phyloP scores from a whole-genome alignment of 1,140 invertebrate species.

The Drosophila ficusphila region DNA sequence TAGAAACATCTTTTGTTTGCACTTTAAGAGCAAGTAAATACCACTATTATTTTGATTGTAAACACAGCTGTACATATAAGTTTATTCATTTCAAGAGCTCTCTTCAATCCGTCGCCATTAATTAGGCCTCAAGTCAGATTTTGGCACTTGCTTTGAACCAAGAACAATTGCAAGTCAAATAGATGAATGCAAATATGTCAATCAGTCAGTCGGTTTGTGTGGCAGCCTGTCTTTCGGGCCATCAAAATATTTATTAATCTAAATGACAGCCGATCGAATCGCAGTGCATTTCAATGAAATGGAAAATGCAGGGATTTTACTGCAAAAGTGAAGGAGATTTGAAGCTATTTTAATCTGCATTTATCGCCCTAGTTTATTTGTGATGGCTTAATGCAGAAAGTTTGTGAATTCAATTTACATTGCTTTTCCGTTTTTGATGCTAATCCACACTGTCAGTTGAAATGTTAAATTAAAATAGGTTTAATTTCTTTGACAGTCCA shows the following conservation, averaged over 20 bases:
- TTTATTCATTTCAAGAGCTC: not conserved
- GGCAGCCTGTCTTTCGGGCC: not conserved
- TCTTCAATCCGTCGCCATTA: not conserved
- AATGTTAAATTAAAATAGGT: conserved; percentile 21
- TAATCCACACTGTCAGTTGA: conserved; percentile 9
- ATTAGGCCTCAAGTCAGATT: conserved; percentile 13
- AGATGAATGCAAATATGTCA: conserved; percentile 51
- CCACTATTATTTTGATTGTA: not conserved
- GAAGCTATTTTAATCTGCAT: conserved; percentile 1
- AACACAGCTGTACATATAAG: not conserved
- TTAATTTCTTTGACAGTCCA: conserved; percentile 35
- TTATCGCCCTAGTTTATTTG: conserved; percentile 4
- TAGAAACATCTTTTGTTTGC: not conserved
- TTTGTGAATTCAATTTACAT: conserved; percentile 3
- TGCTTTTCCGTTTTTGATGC: not conserved
- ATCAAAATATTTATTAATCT: conserved; percentile 48
- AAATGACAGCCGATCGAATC: conserved; percentile 10
- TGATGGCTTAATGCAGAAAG: not conserved
- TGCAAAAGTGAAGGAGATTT: not conserved
- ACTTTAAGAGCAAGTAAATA: not conserved
- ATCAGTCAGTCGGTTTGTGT: conserved; percentile 16
- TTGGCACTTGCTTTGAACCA: conserved; percentile 4
- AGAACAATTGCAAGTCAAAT: conserved; percentile 42
- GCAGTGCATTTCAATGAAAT: conserved; percentile 9
- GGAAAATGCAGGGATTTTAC: not conserved